Evolutionary conservation across 2,113 vertebrate species (phyloP), one percentile per base, ranked within the genome.

Genomic region (Leucopsar rothschildi): DNA sequence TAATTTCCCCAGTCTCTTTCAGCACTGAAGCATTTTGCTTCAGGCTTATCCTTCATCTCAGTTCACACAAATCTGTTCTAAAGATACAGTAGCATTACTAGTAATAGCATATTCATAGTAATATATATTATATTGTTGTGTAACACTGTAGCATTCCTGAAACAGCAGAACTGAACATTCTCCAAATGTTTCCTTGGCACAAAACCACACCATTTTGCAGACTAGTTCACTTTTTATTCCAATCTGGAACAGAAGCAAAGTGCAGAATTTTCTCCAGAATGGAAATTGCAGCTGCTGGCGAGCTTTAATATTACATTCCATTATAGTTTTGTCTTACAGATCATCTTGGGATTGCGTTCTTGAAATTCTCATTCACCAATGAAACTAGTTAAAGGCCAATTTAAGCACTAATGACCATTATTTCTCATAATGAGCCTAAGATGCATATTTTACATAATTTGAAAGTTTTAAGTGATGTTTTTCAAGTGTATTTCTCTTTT

Each of bases 281-380:
- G 90, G 85, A 96, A 96, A 96, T 81, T 96, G 75, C 88, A 94
- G 71, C 68, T 93, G 85, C 72, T 87, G 64, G 52, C 10, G 5
- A 88, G 47, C 27, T 88, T 88, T 88, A 86, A 68, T 64, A 81
- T 52, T 56, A 83, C 76, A 88, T 93, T 94, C 61, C 68, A 60
- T 57, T 66, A 73, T 9, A 80, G 28, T 81, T 94, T 59, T 70
- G 35, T 92, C n/a, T 84, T 77, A 89, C 40, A 82, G 53, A 90
- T 84, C 42, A 76, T 80, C 28, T 78, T 80, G 79, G 64, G 72
- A 96, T 44, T 37, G 68, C 3, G 1, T 49, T 90, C 76, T 75
- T 88, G 21, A 92, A 93, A 75, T 83, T 78, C 68, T 75, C 47
- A 83, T 92, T 81, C 44, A 81, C 81, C 85, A 94, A 0, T 60